Base-by-base conservation (phyloP, 2,888 invertebrate species). In the Ditylenchus weischeri region DNA sequence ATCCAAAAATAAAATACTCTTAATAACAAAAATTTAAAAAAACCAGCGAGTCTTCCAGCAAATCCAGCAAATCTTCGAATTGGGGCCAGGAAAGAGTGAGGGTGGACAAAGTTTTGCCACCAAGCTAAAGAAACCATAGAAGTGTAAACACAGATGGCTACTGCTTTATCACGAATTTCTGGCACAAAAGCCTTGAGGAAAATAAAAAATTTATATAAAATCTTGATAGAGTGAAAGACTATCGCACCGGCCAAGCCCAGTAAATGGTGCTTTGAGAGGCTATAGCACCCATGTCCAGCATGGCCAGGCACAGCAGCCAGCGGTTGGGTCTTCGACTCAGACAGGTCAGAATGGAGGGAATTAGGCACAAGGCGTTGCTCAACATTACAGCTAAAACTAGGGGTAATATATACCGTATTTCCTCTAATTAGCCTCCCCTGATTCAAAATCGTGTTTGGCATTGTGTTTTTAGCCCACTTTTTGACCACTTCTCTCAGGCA, bases 81-180 rank as follows among this genome's bases (percentile, higher is more conserved):
- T 19, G 77, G 78, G 11, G 77, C 89, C 72, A 93, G 87, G 0
- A 91, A 90, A 66, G 93, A 92, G 78, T 91, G 89, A 68, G 89
- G 87, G 68, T 91, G 90, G 0, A 93, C 91, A 83, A 91, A 96
- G 85, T 96, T 96, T 85, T 96, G 95, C 96, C 96, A 96, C 93
- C 94, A 95, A 35, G 92, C 91, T 50, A 91, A 87, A 0, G 95
- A 95, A 72, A 92, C 90, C 78, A 93, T 88, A 65, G 92, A 84
- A 49, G 92, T 88, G 0, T 92, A 88, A 0, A 91, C 86, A 0
- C 94, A 93, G 76, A 95, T 90, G 57, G 92, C 86, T 91, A 91
- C 92, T 50, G 91, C 79, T 75, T 68, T 80, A 64, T 70, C 78
- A 47, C 74, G 69, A 6, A 79, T 69, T n/a, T 73, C 72, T 18